Evolutionary conservation across 2,888 invertebrate genomes (phyloP).

Genomic region (Criorhina ranunculi): DNA sequence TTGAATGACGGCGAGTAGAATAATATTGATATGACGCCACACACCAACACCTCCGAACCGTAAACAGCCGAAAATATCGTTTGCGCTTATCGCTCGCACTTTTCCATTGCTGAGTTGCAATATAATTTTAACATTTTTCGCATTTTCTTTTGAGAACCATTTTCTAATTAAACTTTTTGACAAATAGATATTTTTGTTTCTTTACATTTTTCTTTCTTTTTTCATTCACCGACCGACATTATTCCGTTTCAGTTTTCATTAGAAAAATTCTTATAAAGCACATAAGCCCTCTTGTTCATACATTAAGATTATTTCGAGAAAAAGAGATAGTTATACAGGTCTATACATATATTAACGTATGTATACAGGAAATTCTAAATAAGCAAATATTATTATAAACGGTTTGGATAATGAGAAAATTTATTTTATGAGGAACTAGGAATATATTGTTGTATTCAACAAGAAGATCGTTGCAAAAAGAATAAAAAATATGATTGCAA

Average conservation of each 20-base stretch:
- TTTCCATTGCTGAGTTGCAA: conserved; percentile 27
- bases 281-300: conserved; percentile 17
- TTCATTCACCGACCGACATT: conserved; percentile 25
- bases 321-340: conserved; percentile 44
- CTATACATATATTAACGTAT: background rate
- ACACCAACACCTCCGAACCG: conserved; percentile 19
- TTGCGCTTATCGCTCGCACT: conserved; percentile 30
- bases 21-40: conserved; percentile 46
- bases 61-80: conserved; percentile 30
- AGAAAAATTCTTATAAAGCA: conserved; percentile 50
- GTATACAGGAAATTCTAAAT: conserved; percentile 17
- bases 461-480: conserved; percentile 46
- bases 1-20: conserved; percentile 34
- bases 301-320: conserved; percentile 11
- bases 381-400: conserved; percentile 34
- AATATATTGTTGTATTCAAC: conserved; percentile 8
- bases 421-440: conserved; percentile 44
- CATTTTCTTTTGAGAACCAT: conserved; percentile 20
- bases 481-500: conserved; percentile 20
- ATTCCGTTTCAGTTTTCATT: conserved; percentile 53
- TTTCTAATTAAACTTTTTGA: conserved; percentile 38
- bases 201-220: conserved; percentile 10
- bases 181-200: conserved; percentile 11
- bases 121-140: conserved; percentile 13
- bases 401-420: conserved; percentile 5